Percentiles rank a stretch among this genome's conserved stretches.
Evolutionary conservation across 1,140 invertebrate genomes (phyloP).

Genomic region (Solen grandis): DNA sequence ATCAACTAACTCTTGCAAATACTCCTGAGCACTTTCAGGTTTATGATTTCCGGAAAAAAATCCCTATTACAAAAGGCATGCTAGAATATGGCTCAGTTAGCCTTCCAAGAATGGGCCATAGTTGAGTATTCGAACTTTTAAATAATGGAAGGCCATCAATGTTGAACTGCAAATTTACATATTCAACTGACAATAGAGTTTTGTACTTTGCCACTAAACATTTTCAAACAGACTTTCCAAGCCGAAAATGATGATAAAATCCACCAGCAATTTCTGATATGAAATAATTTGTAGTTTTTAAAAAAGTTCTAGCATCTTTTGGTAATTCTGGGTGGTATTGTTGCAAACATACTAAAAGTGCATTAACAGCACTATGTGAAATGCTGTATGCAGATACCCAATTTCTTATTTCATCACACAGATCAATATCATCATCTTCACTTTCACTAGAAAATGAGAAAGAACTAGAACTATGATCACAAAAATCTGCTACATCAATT

Average conservation of each 20-base stretch:
- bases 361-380: too few relatives aligned
- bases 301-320: conserved; percentile 8
- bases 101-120: conserved; percentile 26
- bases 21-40: conserved; percentile 3
- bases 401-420: too few relatives aligned
- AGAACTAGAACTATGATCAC: too few relatives aligned
- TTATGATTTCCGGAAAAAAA: conserved; percentile 40
- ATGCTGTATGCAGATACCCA: too few relatives aligned
- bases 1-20: conserved; percentile 24
- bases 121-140: conserved; percentile 7
- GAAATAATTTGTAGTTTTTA: conserved; percentile 6
- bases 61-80: conserved; percentile 42
- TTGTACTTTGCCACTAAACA: background rate
- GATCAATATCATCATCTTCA: too few relatives aligned
- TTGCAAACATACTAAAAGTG: too few relatives aligned
- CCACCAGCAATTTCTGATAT: conserved; percentile 3
- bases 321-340: too few relatives aligned
- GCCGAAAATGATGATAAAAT: conserved; percentile 8
- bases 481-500: too few relatives aligned
- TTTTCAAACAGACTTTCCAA: background rate
- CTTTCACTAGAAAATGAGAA: too few relatives aligned
- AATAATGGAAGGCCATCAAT: conserved; percentile 47
- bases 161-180: conserved; percentile 18
- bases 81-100: background rate
- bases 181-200: background rate